These are phyloP conservation scores for Exocentrus adspersus DNA, from an alignment of 2,888 invertebrate genomes.

Conservation along the genomic window DNA sequence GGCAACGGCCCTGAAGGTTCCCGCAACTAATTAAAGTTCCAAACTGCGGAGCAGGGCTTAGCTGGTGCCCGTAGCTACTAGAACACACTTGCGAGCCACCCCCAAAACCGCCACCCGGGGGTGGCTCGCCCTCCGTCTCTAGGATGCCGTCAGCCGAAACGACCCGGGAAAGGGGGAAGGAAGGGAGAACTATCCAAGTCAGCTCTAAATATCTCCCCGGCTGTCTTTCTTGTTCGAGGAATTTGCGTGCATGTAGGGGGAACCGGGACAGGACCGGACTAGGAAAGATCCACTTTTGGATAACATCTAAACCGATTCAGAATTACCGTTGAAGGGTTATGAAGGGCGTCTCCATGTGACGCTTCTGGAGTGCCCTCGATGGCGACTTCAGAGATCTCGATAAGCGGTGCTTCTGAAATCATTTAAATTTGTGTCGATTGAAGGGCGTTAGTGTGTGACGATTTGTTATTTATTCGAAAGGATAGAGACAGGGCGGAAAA, in stretches of 20 bases:
- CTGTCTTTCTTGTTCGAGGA: conserved; percentile 43
- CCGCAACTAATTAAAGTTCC: conserved; percentile 65
- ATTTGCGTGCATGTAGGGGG: conserved; percentile 35
- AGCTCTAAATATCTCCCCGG: conserved; percentile 45
- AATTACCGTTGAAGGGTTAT: conserved; percentile 49
- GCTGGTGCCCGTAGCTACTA: conserved; percentile 54
- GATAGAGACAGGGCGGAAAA: too few species aligned
- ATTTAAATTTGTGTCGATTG: conserved; percentile 30
- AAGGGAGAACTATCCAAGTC: conserved; percentile 48
- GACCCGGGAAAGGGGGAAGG: conserved; percentile 45
- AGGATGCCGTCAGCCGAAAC: conserved; percentile 59
- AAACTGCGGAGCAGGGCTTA: conserved; percentile 62
- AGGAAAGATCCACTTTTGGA: conserved; percentile 51
- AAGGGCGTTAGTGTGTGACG: conserved; percentile 12
- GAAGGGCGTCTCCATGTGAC: conserved; percentile 56
- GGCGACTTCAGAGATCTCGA: conserved; percentile 61
- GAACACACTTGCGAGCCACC: conserved; percentile 45
- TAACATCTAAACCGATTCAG: conserved; percentile 55
- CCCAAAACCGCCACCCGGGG: conserved; percentile 41
- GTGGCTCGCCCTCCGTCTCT: conserved; percentile 58
- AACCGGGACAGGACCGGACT: neutral
- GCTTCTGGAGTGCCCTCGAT: conserved; percentile 56
- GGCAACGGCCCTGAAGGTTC: conserved; percentile 48
- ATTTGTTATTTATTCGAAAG: neutral
- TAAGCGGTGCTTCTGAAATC: conserved; percentile 51